phyloP scores from a whole-genome alignment of 2,888 invertebrate species.

The Heliconius charithonia region DNA sequence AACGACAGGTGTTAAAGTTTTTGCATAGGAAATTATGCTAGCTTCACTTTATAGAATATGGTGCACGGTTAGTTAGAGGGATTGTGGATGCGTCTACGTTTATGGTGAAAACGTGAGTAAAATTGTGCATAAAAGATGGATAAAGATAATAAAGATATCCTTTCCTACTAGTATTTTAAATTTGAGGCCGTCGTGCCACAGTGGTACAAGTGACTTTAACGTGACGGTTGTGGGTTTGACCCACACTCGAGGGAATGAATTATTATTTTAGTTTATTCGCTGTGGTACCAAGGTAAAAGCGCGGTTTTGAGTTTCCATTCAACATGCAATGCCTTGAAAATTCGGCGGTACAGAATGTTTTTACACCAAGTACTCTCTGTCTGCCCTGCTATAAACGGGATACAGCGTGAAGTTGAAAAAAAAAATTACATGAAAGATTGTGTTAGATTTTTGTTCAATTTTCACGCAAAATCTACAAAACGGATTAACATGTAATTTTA shows the following conservation, averaged over 20 bases:
- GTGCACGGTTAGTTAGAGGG: slow-evolving; percentile 7
- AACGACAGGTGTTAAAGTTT: slow-evolving; percentile 24
- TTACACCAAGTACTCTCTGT: neutral
- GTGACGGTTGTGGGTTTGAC: too few relatives aligned
- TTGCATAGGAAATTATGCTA: slow-evolving; percentile 19
- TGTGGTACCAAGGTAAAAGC: too few relatives aligned
- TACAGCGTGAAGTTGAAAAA: neutral
- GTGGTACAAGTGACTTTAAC: too few relatives aligned
- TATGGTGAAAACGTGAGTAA: neutral
- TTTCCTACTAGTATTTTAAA: neutral
- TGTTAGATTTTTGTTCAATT: too few relatives aligned
- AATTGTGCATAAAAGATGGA: neutral
- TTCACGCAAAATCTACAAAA: too few relatives aligned
- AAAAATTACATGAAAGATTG: too few relatives aligned
- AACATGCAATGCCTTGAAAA: neutral
- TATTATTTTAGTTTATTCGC: too few relatives aligned
- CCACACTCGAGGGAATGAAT: too few relatives aligned
- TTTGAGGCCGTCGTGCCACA: neutral
- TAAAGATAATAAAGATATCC: neutral
- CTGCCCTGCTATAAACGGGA: neutral
- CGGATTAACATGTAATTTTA: too few relatives aligned
- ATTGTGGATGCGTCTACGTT: neutral
- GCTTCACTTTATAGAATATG: slow-evolving; percentile 1
- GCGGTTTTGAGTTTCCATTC: neutral
- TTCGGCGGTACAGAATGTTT: neutral